Percentiles rank a stretch among this genome's conserved stretches.
Evolutionary conservation across 2,797 vertebrate genomes (phyloP).

Genomic region (Poliocrania exsul): DNA sequence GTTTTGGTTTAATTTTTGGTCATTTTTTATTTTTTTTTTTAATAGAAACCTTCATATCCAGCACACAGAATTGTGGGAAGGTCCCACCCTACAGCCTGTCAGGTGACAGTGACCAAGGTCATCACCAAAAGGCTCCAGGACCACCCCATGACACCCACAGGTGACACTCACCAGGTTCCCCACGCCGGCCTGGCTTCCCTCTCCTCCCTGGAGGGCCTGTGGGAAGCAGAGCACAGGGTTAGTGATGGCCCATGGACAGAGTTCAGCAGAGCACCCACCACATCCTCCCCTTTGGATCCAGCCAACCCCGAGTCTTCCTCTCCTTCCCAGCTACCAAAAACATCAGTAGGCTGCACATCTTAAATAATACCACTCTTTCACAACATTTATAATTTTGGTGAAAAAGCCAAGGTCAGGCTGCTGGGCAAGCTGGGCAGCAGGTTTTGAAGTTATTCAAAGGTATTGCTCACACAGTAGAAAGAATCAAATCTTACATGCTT

Average conservation of each 20-base stretch:
- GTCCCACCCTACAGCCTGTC: fast-evolving
- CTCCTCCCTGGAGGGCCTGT: conserved; percentile 93
- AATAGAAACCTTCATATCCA: neutral
- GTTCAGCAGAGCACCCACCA: fast-evolving
- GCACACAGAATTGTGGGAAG: fast-evolving
- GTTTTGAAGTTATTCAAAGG: neutral
- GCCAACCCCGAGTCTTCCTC: fast-evolving
- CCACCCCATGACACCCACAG: fast-evolving
- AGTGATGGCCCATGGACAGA: fast-evolving
- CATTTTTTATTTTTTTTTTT: too few species aligned
- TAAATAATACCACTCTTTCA: fast-evolving
- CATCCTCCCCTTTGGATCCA: fast-evolving
- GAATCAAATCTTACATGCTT: neutral
- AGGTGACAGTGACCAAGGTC: fast-evolving
- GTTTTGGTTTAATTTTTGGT: neutral
- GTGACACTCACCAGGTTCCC: conserved; percentile 86
- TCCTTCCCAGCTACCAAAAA: neutral
- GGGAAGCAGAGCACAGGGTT: conserved; percentile 59
- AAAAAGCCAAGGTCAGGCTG: neutral
- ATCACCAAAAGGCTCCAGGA: fast-evolving
- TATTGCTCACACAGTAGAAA: fast-evolving
- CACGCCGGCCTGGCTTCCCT: conserved; percentile 84
- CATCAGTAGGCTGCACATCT: fast-evolving
- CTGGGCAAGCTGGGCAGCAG: neutral
- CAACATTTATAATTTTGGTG: fast-evolving